A percentile compares a stretch with the other conserved stretches of the same genome.
Evolutionary conservation across 2,888 invertebrate species (phyloP).

Genomic region (Caprella mutica): DNA sequence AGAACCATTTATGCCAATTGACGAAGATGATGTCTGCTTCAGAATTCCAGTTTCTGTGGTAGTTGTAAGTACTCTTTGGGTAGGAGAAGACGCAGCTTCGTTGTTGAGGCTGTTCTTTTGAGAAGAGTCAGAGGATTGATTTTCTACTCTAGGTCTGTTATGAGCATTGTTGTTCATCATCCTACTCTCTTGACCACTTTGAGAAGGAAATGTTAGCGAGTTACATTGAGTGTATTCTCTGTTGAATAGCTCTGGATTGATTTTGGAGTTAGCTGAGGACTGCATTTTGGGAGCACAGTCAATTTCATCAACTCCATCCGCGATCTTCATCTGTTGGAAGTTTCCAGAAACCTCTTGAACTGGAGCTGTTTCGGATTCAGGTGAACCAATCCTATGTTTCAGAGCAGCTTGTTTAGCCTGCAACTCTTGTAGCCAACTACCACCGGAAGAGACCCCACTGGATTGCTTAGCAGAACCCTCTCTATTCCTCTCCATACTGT

Average conservation of each 20-base stretch:
- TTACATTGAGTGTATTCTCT: conserved; percentile 33
- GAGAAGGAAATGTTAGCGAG: conserved; percentile 28
- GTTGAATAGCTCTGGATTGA: conserved; percentile 24
- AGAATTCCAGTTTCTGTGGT: conserved; percentile 1
- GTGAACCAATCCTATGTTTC: conserved; percentile 43
- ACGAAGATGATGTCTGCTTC: conserved; percentile 4
- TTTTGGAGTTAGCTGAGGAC: neutral
- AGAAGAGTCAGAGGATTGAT: conserved; percentile 2
- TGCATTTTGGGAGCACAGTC: conserved; percentile 9
- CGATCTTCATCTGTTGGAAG: conserved; percentile 50
- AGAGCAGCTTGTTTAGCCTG: conserved; percentile 57
- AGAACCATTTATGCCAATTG: conserved; percentile 37
- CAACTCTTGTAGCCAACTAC: conserved; percentile 61
- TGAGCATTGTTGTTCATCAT: conserved; percentile 12
- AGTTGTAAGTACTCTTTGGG: too few relatives aligned
- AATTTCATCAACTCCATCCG: conserved; percentile 29
- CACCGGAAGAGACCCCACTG: neutral
- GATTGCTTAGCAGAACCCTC: neutral
- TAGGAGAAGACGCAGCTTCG: conserved; percentile 6
- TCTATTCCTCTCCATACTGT: conserved; percentile 8
- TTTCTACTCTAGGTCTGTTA: conserved; percentile 19
- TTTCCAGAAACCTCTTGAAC: conserved; percentile 71
- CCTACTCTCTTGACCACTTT: conserved; percentile 30
- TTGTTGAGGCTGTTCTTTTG: conserved; percentile 12
- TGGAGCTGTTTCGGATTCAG: conserved; percentile 38